Evolutionary conservation across 2,797 vertebrate genomes (phyloP).

Genomic region (Paramormyrops hopkinsi): DNA sequence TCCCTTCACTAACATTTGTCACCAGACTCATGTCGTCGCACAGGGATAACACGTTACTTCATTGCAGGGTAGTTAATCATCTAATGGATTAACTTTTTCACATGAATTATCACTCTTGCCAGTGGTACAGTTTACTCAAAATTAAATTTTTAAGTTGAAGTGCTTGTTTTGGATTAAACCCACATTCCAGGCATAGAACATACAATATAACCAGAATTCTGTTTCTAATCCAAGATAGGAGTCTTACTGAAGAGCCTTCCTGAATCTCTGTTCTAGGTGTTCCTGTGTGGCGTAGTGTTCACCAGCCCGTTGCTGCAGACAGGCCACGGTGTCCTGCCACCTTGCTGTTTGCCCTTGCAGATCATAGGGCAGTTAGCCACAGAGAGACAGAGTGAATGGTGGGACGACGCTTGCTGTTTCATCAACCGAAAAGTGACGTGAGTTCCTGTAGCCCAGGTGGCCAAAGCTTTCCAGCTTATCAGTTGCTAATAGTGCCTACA

Average conservation of each 20-base stretch:
- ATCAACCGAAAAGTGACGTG: conserved; percentile 81
- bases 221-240: background rate
- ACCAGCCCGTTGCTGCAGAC: conserved; percentile 77
- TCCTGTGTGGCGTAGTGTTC: conserved; percentile 84
- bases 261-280: conserved; percentile 64
- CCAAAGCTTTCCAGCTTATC: background rate
- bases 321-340: conserved; percentile 26
- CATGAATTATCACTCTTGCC: background rate
- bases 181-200: background rate
- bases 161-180: background rate
- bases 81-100: background rate
- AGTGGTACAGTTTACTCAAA: background rate
- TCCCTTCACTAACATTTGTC: background rate
- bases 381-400: conserved; percentile 83
- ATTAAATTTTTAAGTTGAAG: background rate
- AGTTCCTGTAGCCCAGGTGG: conserved; percentile 45
- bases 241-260: background rate
- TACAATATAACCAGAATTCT: background rate
- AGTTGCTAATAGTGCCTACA: background rate
- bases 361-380: conserved; percentile 80
- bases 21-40: background rate
- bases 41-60: background rate
- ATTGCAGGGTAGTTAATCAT: background rate
- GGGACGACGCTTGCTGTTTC: conserved; percentile 82
- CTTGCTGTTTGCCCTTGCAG: conserved; percentile 78